These are phyloP conservation scores for Mesochorus sp. DNA, from an alignment of 2,888 invertebrate genomes.

Conservation along the genomic window DNA sequence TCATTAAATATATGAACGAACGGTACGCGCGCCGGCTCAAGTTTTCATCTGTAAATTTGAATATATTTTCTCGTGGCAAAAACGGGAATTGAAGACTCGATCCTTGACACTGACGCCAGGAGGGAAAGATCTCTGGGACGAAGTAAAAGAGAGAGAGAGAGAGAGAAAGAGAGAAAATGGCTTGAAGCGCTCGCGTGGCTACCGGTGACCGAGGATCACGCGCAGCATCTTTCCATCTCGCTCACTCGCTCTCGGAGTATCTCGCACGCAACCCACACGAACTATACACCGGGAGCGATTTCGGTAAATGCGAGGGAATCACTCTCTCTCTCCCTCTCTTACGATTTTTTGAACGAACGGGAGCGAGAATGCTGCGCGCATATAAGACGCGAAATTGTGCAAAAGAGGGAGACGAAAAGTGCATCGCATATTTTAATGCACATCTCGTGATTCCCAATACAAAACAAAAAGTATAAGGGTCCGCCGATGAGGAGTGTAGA, in stretches of 20 bases:
- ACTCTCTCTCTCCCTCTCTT: neutral
- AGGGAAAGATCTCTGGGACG: constrained; percentile 17
- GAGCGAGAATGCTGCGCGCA: neutral
- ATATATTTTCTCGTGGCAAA: constrained; percentile 53
- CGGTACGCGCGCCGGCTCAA: neutral
- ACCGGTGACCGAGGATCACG: constrained; percentile 65
- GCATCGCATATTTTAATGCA: constrained; percentile 49
- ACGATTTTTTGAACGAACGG: constrained; percentile 4
- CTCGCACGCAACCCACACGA: constrained; percentile 51
- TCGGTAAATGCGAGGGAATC: constrained; percentile 56
- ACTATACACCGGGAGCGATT: constrained; percentile 54
- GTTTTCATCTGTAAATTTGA: neutral
- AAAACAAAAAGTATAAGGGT: neutral
- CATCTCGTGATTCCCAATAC: constrained; percentile 38
- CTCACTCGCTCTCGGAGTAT: constrained; percentile 14
- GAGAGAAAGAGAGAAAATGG: constrained; percentile 60
- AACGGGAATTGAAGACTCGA: constrained; percentile 47
- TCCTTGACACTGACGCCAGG: constrained; percentile 20
- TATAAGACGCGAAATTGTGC: constrained; percentile 11
- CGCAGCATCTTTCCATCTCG: constrained; percentile 45
- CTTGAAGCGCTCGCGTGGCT: constrained; percentile 80
- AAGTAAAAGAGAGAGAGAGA: constrained; percentile 34
- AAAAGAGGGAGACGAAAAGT: constrained; percentile 11
- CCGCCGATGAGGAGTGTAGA: neutral
- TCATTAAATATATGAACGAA: constrained; percentile 25